These are phyloP conservation scores for Saturnia pavonia DNA, from an alignment of 2,888 invertebrate genomes.

Conservation along the genomic window DNA sequence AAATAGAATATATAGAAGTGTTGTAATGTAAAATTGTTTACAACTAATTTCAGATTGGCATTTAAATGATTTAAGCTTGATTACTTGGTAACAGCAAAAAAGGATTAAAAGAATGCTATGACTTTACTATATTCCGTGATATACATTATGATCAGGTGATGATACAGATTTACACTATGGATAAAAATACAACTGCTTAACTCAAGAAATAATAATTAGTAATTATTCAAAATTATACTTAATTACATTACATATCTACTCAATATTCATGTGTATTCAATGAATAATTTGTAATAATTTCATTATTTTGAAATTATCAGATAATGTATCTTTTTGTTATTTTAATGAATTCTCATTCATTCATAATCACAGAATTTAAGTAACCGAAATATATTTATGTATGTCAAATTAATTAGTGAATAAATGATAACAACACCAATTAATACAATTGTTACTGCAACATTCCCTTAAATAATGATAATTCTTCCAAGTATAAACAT, in stretches of 20 bases:
- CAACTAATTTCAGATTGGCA: not conserved
- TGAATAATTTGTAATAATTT: not conserved
- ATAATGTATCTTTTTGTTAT: not conserved
- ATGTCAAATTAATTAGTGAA: slow-evolving; percentile 9
- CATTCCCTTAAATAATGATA: not conserved
- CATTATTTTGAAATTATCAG: not conserved
- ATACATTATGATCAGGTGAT: not conserved
- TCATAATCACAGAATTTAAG: not conserved
- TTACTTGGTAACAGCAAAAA: not conserved
- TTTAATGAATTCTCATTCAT: not conserved
- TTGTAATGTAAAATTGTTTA: not conserved
- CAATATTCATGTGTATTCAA: not conserved
- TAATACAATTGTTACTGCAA: not conserved
- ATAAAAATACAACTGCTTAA: not conserved
- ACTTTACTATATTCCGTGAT: not conserved
- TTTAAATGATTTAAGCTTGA: not conserved
- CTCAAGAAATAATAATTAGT: not conserved
- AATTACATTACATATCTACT: not conserved
- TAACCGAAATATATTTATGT: slow-evolving; percentile 1
- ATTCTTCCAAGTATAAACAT: not conserved
- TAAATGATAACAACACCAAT: slow-evolving; percentile 22
- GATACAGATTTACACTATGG: not conserved
- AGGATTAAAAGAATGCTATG: not conserved
- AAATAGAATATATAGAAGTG: not conserved
- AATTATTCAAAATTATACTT: not conserved